A percentile compares a stretch with the other conserved stretches of the same genome.
phyloP scores from a whole-genome alignment of 2,888 invertebrate genomes.

The Bursaphelenchus okinawaensis region DNA sequence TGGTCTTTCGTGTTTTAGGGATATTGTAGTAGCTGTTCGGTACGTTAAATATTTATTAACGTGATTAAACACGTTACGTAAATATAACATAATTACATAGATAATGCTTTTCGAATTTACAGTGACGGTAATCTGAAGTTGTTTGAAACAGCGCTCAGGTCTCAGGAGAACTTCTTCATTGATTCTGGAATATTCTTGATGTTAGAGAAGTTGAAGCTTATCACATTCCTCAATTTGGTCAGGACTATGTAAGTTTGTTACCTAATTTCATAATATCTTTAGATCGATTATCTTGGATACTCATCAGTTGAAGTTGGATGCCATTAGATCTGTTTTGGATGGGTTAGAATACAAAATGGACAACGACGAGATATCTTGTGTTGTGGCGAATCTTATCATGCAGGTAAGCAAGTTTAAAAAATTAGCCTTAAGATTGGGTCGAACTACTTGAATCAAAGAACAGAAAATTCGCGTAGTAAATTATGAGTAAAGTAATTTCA shows the following conservation, averaged over 20 bases:
- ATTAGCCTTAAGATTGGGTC: conserved; percentile 5
- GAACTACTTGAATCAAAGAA: neutral
- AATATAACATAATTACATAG: no score
- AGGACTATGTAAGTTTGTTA: conserved; percentile 70
- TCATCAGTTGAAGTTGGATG: conserved; percentile 81
- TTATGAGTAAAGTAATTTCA: conserved; percentile 57
- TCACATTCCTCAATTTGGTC: conserved; percentile 90
- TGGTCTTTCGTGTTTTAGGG: conserved; percentile 81
- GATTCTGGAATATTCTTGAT: conserved; percentile 93
- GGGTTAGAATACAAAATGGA: conserved; percentile 76
- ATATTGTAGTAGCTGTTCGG: conserved; percentile 79
- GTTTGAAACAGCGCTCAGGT: conserved; percentile 60
- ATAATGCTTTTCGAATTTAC: conserved; percentile 16
- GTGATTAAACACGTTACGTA: no score
- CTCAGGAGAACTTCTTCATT: conserved; percentile 85
- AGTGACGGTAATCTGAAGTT: conserved; percentile 73
- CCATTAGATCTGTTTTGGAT: conserved; percentile 75
- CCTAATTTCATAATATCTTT: neutral
- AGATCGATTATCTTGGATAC: conserved; percentile 61
- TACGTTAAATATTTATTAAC: conserved; percentile 29
- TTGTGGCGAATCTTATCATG: conserved; percentile 89
- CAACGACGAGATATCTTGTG: conserved; percentile 88
- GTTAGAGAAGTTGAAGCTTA: conserved; percentile 87
- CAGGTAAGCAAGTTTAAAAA: conserved; percentile 63
- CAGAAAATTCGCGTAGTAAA: neutral